These are phyloP conservation scores for Eurypyga helias DNA, from an alignment of 2,113 vertebrate species.

Conservation along the genomic window DNA sequence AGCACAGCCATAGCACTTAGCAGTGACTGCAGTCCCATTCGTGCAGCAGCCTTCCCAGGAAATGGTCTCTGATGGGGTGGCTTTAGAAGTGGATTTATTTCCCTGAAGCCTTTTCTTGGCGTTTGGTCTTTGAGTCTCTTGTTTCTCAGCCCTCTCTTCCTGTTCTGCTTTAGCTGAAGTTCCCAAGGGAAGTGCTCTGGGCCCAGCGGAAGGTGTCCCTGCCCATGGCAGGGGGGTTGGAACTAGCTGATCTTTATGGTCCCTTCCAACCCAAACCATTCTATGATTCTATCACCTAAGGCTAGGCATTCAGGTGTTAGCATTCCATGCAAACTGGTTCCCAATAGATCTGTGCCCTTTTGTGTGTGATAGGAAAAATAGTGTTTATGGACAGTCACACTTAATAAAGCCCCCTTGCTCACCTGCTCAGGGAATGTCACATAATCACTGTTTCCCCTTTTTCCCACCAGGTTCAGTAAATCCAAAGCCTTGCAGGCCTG, in stretches of 20 bases:
- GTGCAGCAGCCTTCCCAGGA: not conserved
- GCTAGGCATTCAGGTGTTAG: not conserved
- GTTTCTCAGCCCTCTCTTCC: not conserved
- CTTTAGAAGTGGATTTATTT: not conserved
- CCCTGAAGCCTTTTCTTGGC: not conserved
- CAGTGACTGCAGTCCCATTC: not conserved
- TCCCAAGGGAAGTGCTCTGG: not conserved
- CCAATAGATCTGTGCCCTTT: not conserved
- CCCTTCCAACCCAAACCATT: too few relatives aligned
- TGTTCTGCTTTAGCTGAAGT: not conserved
- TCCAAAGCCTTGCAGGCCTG: conserved; percentile 83
- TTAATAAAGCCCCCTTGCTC: not conserved
- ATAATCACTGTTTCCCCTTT: accelerated
- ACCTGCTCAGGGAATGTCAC: not conserved
- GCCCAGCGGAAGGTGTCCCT: too few relatives aligned
- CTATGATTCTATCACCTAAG: too few relatives aligned
- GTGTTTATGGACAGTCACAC: not conserved
- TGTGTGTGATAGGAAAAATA: not conserved
- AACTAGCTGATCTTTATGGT: too few relatives aligned
- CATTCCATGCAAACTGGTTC: not conserved
- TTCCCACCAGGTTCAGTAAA: conserved; percentile 79
- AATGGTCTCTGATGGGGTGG: not conserved
- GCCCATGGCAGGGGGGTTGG: too few relatives aligned
- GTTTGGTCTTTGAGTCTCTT: not conserved
- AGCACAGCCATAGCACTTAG: not conserved